Evolutionary conservation across 2,888 invertebrate species (phyloP).

Genomic region (Drosophila cracens): DNA sequence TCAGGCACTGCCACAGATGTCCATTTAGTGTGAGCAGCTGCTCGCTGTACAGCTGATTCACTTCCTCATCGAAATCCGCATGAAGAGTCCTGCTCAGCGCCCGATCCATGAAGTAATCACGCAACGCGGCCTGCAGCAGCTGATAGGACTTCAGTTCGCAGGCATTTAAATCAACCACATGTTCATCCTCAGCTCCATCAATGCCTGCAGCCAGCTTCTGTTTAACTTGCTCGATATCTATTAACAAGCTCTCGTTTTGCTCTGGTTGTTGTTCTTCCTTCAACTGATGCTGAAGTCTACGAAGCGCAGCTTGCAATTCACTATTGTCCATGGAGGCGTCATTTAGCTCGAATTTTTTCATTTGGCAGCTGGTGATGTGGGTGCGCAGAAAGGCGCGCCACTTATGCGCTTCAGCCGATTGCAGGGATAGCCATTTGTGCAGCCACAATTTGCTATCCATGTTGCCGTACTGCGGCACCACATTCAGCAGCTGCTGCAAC

Average conservation of each 20-base stretch:
- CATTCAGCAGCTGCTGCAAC: conserved; percentile 66
- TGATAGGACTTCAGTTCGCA: conserved; percentile 23
- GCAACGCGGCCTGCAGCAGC: conserved; percentile 53
- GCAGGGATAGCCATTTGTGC: conserved; percentile 72
- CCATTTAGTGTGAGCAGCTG: conserved; percentile 68
- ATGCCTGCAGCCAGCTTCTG: conserved; percentile 13
- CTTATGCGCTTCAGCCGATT: conserved; percentile 64
- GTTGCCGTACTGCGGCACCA: conserved; percentile 79
- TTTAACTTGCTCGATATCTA: conserved; percentile 41
- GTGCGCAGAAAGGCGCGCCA: conserved; percentile 52
- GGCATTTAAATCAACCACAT: conserved; percentile 27
- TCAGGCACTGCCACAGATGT: conserved; percentile 68
- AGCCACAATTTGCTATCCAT: conserved; percentile 65
- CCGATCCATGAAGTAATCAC: conserved; percentile 77
- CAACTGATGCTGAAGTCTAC: conserved; percentile 34
- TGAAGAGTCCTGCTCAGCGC: conserved; percentile 50
- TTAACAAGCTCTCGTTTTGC: neutral
- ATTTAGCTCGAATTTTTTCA: conserved; percentile 53
- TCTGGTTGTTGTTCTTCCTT: conserved; percentile 14
- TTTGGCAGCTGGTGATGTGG: conserved; percentile 21
- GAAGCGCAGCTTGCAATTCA: conserved; percentile 20
- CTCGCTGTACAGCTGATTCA: conserved; percentile 73
- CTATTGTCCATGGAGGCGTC: neutral
- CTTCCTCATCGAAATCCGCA: conserved; percentile 45
- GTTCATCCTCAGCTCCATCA: conserved; percentile 23